Percentiles rank a stretch among this genome's conserved stretches.
phyloP scores from a whole-genome alignment of 1,140 invertebrate genomes.

The Manduca sexta region DNA sequence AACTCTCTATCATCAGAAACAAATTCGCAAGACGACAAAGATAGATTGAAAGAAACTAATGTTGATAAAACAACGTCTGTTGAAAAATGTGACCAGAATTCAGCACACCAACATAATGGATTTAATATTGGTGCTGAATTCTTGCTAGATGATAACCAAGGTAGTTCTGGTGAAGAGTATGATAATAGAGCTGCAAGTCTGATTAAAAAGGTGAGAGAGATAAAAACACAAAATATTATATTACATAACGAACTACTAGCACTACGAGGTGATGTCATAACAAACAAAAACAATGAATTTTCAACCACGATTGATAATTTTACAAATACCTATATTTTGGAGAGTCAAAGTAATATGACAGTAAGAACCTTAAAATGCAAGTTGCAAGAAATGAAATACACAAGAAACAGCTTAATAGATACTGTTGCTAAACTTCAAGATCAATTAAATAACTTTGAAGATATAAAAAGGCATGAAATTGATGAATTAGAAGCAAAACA shows the following conservation, averaged over 20 bases:
- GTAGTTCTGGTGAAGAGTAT: constrained; percentile 15
- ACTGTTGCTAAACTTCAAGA: constrained; percentile 38
- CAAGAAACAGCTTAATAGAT: constrained; percentile 39
- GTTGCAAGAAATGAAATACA: constrained; percentile 40
- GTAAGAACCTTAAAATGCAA: constrained; percentile 34
- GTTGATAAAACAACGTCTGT: neutral
- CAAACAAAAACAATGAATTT: constrained; percentile 13
- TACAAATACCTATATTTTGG: constrained; percentile 23
- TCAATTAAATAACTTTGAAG: constrained; percentile 31
- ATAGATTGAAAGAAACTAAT: constrained; percentile 5
- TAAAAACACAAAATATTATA: constrained; percentile 52
- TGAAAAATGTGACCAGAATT: neutral
- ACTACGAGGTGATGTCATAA: constrained; percentile 17
- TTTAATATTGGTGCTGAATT: constrained; percentile 21
- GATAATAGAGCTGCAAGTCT: constrained; percentile 42
- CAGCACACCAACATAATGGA: constrained; percentile 5
- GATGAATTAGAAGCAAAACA: constrained; percentile 42
- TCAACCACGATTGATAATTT: constrained; percentile 30
- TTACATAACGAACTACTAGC: constrained; percentile 37
- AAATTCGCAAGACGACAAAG: constrained; percentile 1
- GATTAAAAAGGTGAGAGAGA: constrained; percentile 46
- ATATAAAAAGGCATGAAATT: constrained; percentile 42
- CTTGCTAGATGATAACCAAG: constrained; percentile 8
- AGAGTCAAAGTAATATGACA: constrained; percentile 26
- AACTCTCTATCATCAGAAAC: constrained; percentile 13